phyloP scores from a whole-genome alignment of 2,113 vertebrate species.

The Chionomys nivalis region DNA sequence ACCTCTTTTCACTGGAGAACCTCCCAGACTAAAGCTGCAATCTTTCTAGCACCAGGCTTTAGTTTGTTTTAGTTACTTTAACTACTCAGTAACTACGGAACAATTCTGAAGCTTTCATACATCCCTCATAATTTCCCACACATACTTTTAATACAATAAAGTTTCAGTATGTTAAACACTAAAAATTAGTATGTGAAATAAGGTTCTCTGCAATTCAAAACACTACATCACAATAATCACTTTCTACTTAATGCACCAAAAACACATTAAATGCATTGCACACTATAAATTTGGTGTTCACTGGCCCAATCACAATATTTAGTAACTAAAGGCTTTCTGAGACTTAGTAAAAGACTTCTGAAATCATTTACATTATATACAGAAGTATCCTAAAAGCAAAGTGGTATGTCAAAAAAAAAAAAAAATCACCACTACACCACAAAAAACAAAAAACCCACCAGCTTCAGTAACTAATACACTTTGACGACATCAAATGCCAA shows the following conservation, averaged over 20 bases:
- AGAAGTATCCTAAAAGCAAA: conserved; percentile 49
- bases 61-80: background rate
- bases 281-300: conserved; percentile 74
- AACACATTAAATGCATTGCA: conserved; percentile 66
- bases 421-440: background rate
- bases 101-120: background rate
- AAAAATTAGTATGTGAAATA: background rate
- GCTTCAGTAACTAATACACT: background rate
- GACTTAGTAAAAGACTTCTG: conserved; percentile 68
- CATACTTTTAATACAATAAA: conserved; percentile 8
- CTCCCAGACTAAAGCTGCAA: background rate
- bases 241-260: conserved; percentile 67
- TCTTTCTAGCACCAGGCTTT: background rate
- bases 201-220: background rate
- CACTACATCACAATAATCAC: conserved; percentile 58
- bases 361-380: conserved; percentile 64
- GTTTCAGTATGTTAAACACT: conserved; percentile 5
- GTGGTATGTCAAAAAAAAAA: conserved; percentile 56
- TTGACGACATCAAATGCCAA: background rate
- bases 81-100: background rate
- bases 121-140: background rate
- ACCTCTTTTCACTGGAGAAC: background rate
- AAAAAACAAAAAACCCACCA: background rate
- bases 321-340: conserved; percentile 64
- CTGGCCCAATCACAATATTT: conserved; percentile 34